Conservation (phyloP, 92 coral and sea anemone genomes). For the Anthopleura xanthogrammica region DNA sequence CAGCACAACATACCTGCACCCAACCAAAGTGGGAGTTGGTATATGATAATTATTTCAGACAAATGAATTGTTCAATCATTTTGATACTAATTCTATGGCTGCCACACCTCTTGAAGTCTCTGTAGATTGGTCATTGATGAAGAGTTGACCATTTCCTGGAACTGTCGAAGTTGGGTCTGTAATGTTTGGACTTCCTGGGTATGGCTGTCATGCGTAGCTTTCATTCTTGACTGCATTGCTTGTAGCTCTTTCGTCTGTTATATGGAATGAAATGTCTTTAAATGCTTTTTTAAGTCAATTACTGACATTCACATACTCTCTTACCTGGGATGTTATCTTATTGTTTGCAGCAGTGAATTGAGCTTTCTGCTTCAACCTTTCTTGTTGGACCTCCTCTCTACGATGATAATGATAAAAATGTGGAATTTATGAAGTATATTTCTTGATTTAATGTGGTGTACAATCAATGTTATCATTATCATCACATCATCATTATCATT, state of each 20-base stretch:
- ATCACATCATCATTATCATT: too few species aligned
- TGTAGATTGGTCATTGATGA: constrained; percentile 56
- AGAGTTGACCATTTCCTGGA: constrained; percentile 75
- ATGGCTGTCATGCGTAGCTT: constrained; percentile 86
- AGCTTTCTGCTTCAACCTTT: constrained; percentile 65
- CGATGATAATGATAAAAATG: neutral
- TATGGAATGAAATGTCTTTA: neutral
- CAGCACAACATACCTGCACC: too few species aligned
- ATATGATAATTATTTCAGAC: too few species aligned
- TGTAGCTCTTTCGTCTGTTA: constrained; percentile 86
- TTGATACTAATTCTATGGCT: neutral
- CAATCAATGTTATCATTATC: too few species aligned
- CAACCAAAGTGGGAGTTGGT: too few species aligned
- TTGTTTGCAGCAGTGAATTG: constrained; percentile 65
- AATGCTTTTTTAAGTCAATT: neutral
- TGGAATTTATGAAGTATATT: too few species aligned
- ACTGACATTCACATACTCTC: neutral
- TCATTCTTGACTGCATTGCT: constrained; percentile 91
- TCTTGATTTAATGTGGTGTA: too few species aligned
- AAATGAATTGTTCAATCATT: too few species aligned
- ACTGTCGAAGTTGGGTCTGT: constrained; percentile 61
- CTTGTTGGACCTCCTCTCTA: constrained; percentile 91
- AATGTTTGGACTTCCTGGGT: constrained; percentile 66
- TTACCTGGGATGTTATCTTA: constrained; percentile 85
- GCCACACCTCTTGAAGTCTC: constrained; percentile 65